Conservation (phyloP, 2,888 invertebrate genomes). For the Lathronympha strigana region DNA sequence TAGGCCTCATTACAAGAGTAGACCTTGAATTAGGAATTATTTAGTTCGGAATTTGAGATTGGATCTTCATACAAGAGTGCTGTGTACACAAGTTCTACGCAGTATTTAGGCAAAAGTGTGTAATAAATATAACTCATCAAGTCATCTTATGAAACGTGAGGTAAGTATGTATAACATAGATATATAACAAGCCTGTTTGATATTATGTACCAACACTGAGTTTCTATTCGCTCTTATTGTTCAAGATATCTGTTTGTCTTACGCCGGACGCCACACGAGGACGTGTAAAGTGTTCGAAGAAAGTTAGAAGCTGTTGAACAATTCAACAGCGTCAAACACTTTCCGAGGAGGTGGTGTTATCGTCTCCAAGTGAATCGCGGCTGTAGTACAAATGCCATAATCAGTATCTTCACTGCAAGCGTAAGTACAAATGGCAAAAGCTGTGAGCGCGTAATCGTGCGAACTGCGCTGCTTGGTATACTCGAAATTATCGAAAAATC, state of each 20-base stretch:
- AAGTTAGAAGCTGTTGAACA: conserved; percentile 49
- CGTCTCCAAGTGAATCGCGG: conserved; percentile 50
- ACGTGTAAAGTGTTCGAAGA: conserved; percentile 47
- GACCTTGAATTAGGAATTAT: too few relatives aligned
- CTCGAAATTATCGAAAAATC: too few relatives aligned
- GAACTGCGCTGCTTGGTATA: not conserved
- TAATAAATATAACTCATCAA: conserved; percentile 1
- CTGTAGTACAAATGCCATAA: not conserved
- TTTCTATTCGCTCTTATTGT: conserved; percentile 52
- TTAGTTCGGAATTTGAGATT: too few relatives aligned
- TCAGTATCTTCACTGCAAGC: conserved; percentile 6
- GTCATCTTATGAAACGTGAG: not conserved
- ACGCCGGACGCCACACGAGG: conserved; percentile 12
- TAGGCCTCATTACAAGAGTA: too few relatives aligned
- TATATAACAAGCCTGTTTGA: conserved; percentile 6
- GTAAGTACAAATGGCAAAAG: not conserved
- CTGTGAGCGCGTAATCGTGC: not conserved
- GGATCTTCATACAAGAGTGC: too few relatives aligned
- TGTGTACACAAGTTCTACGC: too few relatives aligned
- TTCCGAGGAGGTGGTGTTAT: conserved; percentile 62
- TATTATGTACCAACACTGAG: conserved; percentile 30
- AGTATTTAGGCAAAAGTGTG: not conserved
- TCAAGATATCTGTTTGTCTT: conserved; percentile 31
- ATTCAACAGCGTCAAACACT: conserved; percentile 59
- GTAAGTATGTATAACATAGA: too few relatives aligned